Evolutionary conservation across 2,797 vertebrate species (phyloP), one percentile per base, ranked within the genome.

Genomic region (Hippoglossus hippoglossus): DNA sequence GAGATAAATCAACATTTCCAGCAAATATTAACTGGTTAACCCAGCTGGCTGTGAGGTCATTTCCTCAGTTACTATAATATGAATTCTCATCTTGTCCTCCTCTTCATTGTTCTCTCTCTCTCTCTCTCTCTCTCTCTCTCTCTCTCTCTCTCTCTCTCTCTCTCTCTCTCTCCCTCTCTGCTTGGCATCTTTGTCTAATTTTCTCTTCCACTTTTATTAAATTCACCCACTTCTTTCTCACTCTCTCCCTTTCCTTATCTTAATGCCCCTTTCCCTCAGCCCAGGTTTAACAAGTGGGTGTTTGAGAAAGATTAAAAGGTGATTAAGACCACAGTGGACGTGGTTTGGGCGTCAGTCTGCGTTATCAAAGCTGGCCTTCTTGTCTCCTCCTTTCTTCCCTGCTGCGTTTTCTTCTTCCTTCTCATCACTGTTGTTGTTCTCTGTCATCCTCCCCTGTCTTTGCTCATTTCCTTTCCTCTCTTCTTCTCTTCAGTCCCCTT

Each of bases 311-410:
- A 75, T 70, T 80, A 80, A 81, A 67, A 79, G 81, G 79, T 85
- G 82, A 90, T 85, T 79, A 79, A 71, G 63, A 79, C 57, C 74
- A 69, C 72, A 61, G 49, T 81, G 75, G 51, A 75, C 63, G 73
- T 66, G 58, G 74, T 67, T 74, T 81, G 78, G 53, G 65, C 59
- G 34, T 75, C 81, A 76, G 67, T 71, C 49, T 79, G 81, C 12
- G 58, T 73, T 77, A 61, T 83, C 73, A 80, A 55, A 74, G 60
- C 59, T 19, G 25, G 28, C 57, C 63, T 71, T 56, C 69, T 83
- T 57, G 58, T 75, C 71, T 74, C 26, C 53, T 60, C 16, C 22
- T 64, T 70, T 75, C 51, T 49, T 74, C 65, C n/a, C 28, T 62
- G 16, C 50, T 54, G 11, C 50, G 41, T 54, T 65, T 24, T 54